phyloP scores from a whole-genome alignment of 1,140 invertebrate species.

The Spodoptera frugiperda region DNA sequence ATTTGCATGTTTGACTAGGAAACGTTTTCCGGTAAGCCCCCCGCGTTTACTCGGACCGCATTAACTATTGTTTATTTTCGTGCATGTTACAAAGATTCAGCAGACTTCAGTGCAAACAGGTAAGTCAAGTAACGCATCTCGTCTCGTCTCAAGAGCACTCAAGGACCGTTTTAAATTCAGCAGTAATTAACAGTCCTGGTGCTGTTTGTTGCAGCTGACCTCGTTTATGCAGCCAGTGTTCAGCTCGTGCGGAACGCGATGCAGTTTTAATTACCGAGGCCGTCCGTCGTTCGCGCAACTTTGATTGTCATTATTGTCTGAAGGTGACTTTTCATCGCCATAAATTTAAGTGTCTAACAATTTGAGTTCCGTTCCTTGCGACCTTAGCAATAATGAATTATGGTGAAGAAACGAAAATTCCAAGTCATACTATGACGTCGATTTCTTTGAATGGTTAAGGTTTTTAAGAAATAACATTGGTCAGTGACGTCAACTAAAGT shows the following conservation, averaged over 20 bases:
- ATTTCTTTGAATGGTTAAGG: conserved; percentile 3
- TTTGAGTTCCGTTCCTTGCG: conserved; percentile 11
- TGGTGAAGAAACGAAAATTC: background rate
- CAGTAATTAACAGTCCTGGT: conserved; percentile 55
- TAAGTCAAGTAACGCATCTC: conserved; percentile 30
- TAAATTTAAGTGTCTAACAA: conserved; percentile 27
- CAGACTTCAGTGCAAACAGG: conserved; percentile 32
- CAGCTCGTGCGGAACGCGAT: conserved; percentile 71
- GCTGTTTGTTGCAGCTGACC: conserved; percentile 57
- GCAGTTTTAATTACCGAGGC: conserved; percentile 66
- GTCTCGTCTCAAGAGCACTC: conserved; percentile 42
- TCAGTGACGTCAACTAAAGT: background rate
- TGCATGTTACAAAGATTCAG: conserved; percentile 38
- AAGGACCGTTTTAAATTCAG: conserved; percentile 56
- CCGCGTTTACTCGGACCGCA: conserved; percentile 55
- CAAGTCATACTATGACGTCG: conserved; percentile 20
- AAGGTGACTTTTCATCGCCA: conserved; percentile 32
- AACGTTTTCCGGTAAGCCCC: conserved; percentile 67
- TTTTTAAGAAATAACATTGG: background rate
- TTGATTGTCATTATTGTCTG: conserved; percentile 31
- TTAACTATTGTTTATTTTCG: conserved; percentile 53
- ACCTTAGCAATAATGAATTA: conserved; percentile 11
- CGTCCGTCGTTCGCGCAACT: conserved; percentile 50
- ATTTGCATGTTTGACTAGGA: conserved; percentile 79
- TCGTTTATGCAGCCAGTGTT: conserved; percentile 57